phyloP scores from a whole-genome alignment of 35 echinoderm and acorn worm species.

The Heliocidaris tuberculata region DNA sequence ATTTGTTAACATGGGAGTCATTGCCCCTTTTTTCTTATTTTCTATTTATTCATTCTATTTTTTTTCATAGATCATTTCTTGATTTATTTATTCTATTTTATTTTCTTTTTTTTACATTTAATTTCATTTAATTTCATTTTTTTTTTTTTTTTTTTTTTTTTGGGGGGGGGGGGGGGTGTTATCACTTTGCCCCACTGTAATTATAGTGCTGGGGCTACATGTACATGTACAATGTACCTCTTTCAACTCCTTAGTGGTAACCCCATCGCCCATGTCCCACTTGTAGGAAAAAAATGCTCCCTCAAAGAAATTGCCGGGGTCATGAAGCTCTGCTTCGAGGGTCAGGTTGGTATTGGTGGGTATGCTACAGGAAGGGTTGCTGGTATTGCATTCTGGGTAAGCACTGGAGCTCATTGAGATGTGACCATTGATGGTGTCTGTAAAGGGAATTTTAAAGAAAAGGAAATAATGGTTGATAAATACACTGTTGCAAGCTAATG shows the following conservation, averaged over 20 bases:
- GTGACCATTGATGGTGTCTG: slow-evolving; percentile 60
- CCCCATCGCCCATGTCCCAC: slow-evolving; percentile 67
- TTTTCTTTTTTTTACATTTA: too few species aligned
- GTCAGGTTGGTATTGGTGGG: slow-evolving; percentile 60
- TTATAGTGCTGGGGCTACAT: too few species aligned
- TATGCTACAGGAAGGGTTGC: slow-evolving; percentile 17
- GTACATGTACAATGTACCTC: not conserved
- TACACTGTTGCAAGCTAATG: too few species aligned
- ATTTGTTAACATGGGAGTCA: too few species aligned
- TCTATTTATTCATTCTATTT: too few species aligned
- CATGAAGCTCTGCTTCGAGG: slow-evolving; percentile 55
- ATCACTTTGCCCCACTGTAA: too few species aligned
- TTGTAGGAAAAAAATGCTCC: slow-evolving; percentile 39
- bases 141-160: too few species aligned
- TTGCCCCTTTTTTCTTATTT: too few species aligned
- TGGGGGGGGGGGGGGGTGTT: too few species aligned
- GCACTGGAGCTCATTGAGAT: slow-evolving; percentile 15
- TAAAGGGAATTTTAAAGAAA: slow-evolving; percentile 35
- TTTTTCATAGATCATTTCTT: too few species aligned
- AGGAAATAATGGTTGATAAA: not conserved
- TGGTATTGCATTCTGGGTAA: slow-evolving; percentile 43
- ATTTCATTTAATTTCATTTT: too few species aligned
- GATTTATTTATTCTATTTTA: too few species aligned
- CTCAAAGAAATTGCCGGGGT: slow-evolving; percentile 63
- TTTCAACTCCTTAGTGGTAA: not conserved